These are phyloP conservation scores for Agapornis canus DNA, from an alignment of 2,797 vertebrate genomes.

Conservation along the genomic window DNA sequence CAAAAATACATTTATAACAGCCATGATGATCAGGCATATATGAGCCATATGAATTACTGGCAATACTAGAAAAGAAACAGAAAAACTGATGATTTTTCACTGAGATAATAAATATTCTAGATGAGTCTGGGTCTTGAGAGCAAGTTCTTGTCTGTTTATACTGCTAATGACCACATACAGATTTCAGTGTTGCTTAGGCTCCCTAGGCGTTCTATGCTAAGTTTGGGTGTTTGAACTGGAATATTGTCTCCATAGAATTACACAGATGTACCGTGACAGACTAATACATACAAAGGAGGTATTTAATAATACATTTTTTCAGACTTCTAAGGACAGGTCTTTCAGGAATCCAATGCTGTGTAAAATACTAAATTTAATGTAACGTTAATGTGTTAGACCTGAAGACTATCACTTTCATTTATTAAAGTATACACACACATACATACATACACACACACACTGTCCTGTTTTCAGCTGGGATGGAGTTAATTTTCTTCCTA, in stretches of 20 bases:
- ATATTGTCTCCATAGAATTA: background rate
- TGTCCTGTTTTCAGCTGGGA: background rate
- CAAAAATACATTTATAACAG: background rate
- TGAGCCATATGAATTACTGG: background rate
- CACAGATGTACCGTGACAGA: background rate
- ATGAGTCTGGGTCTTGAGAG: accelerated
- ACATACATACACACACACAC: background rate
- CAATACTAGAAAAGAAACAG: background rate
- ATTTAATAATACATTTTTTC: background rate
- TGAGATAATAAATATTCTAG: background rate
- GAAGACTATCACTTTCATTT: background rate
- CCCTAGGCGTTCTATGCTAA: background rate
- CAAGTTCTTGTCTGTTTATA: background rate
- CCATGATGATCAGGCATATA: background rate
- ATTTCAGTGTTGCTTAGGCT: background rate
- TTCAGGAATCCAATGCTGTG: background rate
- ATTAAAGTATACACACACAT: background rate
- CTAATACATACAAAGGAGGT: background rate
- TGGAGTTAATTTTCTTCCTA: background rate
- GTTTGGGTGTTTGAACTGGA: background rate
- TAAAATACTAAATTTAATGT: background rate
- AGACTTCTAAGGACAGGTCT: background rate
- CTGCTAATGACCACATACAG: background rate
- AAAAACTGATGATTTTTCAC: background rate
- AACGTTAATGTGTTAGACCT: background rate